Base-by-base conservation (phyloP, 2,888 invertebrate genomes). In the Polydesmus complanatus region DNA sequence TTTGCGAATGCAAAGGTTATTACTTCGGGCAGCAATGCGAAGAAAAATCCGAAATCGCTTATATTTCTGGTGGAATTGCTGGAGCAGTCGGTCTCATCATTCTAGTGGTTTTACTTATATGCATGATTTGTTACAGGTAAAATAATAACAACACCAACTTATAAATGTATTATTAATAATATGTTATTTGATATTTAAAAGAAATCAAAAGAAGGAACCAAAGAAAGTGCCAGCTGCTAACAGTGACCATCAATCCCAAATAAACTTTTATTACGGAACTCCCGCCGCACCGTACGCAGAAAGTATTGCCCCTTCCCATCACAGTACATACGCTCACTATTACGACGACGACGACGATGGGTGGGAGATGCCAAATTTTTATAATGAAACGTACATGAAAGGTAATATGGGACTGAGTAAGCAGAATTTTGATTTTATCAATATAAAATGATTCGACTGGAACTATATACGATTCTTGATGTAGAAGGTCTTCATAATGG, bases 311-410 rank as follows among this genome's bases (percentile, higher is more conserved):
- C 93, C 93, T 1, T 92, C 92, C 3, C 93, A 93, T 74, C 93
- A 93, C 72, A 92, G 91, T 55, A 93, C 93, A 0, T 93, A 93
- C 74, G 93, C 93, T 2, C 93, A 93, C 73, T 93, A 93, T 73
- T 93, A 93, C 69, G 92, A 93, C 71, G 92, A 93, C 68, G 93
- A 93, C 72, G 93, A 93, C 74, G 93, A 93, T 69, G 93, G 92
- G 54, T 93, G 93, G 93, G 93, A 93, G 73, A 93, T 93, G 93
- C 93, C 93, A 0, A 93, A 93, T 75, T 93, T 93, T 75, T 93
- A 93, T 77, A 92, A 92, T 73, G 93, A 93, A 76, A 91, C 92
- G 1, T 93, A 93, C 72, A 91, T 93, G 91, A 93, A 93, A 65
- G 69, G 68, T 61, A 58, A 59, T 60, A 60, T 60, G 14, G n/a